These are phyloP conservation scores for Anagyrus pseudococci DNA, from an alignment of 2,888 invertebrate genomes.

Conservation along the genomic window DNA sequence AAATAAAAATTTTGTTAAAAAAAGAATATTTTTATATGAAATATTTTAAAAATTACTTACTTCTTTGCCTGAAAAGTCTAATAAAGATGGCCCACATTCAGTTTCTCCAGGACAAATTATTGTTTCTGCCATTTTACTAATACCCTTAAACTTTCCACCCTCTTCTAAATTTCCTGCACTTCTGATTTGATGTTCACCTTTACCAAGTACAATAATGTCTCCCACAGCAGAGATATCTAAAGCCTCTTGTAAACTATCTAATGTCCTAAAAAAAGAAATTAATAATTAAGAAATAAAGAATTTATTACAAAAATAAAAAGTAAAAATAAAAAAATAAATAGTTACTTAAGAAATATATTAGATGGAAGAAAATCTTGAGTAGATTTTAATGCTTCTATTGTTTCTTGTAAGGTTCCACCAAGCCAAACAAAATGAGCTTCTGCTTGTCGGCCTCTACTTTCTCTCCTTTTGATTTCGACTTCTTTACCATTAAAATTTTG, in stretches of 20 bases:
- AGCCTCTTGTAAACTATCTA: constrained; percentile 56
- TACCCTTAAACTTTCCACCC: constrained; percentile 61
- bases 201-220: constrained; percentile 65
- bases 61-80: constrained; percentile 65
- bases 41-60: constrained; percentile 38
- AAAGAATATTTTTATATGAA: constrained; percentile 3
- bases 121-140: constrained; percentile 51
- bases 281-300: constrained; percentile 4
- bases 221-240: constrained; percentile 59
- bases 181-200: constrained; percentile 64
- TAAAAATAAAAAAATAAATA: constrained; percentile 10
- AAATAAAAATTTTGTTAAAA: constrained; percentile 1
- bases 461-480: constrained; percentile 43
- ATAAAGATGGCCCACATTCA: constrained; percentile 63
- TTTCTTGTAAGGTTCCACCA: constrained; percentile 62
- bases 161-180: constrained; percentile 65
- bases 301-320: constrained; percentile 5
- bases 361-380: constrained; percentile 59
- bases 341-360: constrained; percentile 60
- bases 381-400: constrained; percentile 61
- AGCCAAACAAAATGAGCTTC: constrained; percentile 62
- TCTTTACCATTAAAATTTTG: constrained; percentile 42
- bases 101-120: constrained; percentile 61
- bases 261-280: constrained; percentile 46
- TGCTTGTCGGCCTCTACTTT: constrained; percentile 43